Conservation (phyloP, 1,140 invertebrate genomes). For the Trialeurodes vaporariorum region DNA sequence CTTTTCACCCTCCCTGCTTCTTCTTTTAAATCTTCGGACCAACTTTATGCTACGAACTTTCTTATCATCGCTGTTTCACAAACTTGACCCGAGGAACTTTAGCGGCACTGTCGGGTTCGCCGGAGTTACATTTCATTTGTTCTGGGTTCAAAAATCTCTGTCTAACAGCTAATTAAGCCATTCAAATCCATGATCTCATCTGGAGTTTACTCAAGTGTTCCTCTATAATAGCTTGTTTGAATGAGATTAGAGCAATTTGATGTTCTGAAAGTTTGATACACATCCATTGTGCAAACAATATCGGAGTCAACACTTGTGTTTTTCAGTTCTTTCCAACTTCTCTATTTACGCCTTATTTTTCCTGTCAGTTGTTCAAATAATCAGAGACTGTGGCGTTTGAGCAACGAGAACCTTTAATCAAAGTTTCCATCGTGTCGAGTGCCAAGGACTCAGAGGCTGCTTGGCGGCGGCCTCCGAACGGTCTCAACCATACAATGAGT, state of each 20-base stretch:
- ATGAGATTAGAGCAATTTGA: not conserved
- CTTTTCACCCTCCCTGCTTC: no score
- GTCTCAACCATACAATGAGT: slow-evolving; percentile 41
- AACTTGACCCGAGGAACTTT: no score
- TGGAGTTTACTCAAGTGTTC: not conserved
- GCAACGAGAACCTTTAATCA: not conserved
- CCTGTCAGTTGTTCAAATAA: not conserved
- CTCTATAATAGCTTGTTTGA: not conserved
- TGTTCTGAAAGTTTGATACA: not conserved
- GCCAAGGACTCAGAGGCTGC: not conserved
- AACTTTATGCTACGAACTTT: no score
- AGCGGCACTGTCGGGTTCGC: no score
- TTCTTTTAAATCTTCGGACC: no score
- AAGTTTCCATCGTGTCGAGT: not conserved
- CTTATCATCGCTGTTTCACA: no score
- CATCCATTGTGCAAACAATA: not conserved
- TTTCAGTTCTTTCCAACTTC: not conserved
- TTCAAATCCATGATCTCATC: no score
- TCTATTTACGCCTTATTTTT: not conserved
- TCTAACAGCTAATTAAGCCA: no score
- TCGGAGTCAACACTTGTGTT: not conserved
- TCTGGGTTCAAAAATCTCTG: no score
- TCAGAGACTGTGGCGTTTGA: not conserved
- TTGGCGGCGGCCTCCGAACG: not conserved
- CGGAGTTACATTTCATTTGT: no score